Base-by-base conservation (phyloP, 2,888 invertebrate genomes). In the Aphidoletes aphidimyza region DNA sequence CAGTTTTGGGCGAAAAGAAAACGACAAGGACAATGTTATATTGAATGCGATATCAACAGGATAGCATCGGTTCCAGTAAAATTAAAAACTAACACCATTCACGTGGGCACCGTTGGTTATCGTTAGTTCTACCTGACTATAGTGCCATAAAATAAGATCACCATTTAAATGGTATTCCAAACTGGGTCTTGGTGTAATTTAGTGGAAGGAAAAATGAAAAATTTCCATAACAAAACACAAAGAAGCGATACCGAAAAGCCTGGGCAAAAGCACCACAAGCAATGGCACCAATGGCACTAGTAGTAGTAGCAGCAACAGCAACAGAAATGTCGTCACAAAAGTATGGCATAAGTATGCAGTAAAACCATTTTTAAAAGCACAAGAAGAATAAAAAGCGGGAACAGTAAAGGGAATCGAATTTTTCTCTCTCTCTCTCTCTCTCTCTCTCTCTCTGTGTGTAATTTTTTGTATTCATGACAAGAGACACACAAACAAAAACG, bases 31-130 rank as follows among this genome's bases (percentile, higher is more conserved):
- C 81, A 81, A 81, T 37, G 81, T 81, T 37, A 81, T 81, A 37
- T 81, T 81, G 11, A n/a, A 5, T 59, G 5, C 22, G 81, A 37
- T 37, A 81, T 36, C 81, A 81, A 37, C 81, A 81, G 37, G 37
- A 81, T 81, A 81, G 36, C 37, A 19, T 30, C 34, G 30, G 69
- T 69, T 34, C 11, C 69, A 69, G n/a, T n/a, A 81, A 37, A 81
- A 81, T 81, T 81, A 81, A 81, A 37, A 81, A 81, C 81, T 81
- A 81, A 81, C 81, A 81, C 81, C 81, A 81, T 81, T 37, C 37
- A 81, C 81, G 37, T 81, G n/a, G 37, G 81, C 81, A 37, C 37
- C n/a, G 8, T 37, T 81, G 81, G 69, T 81, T 81, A 81, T 37
- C 81, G 36, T 81, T 81, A 81, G 81, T 81, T 81, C n/a, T 81